Percentiles rank a stretch among this genome's conserved stretches.
Conservation (phyloP, 2,797 vertebrate species). For the Linurgus olivaceus region DNA sequence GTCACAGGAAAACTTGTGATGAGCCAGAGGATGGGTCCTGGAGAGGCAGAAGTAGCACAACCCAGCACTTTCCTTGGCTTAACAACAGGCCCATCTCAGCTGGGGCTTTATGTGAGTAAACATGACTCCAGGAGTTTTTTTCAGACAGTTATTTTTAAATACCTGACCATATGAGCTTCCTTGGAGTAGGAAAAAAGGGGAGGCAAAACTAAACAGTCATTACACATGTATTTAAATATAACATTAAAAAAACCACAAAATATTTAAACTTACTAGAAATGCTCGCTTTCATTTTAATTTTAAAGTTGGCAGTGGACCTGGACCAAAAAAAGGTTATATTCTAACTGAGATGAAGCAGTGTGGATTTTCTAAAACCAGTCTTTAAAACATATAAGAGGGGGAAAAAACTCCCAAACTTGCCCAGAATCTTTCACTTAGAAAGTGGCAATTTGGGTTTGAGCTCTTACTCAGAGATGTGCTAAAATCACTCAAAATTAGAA, state of each 20-base stretch:
- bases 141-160: conserved; percentile 53
- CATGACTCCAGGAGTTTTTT: background rate
- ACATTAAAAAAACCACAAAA: conserved; percentile 25
- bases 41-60: background rate
- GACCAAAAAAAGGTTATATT: background rate
- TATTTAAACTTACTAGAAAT: conserved; percentile 44
- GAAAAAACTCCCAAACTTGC: background rate
- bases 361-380: conserved; percentile 8
- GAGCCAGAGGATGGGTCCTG: background rate
- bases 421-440: background rate
- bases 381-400: background rate
- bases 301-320: conserved; percentile 24
- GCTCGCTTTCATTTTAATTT: conserved; percentile 39
- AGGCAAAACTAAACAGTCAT: conserved; percentile 42
- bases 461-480: conserved; percentile 66
- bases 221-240: conserved; percentile 52
- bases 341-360: background rate
- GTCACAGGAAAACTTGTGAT: background rate
- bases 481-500: conserved; percentile 45
- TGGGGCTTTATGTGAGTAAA: background rate
- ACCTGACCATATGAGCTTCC: conserved; percentile 40
- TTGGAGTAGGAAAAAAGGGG: conserved; percentile 48
- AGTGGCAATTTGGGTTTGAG: conserved; percentile 69
- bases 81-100: background rate
- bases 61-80: background rate